Evolutionary conservation across 2,797 vertebrate genomes (phyloP).

Genomic region (Anguilla obscura): DNA sequence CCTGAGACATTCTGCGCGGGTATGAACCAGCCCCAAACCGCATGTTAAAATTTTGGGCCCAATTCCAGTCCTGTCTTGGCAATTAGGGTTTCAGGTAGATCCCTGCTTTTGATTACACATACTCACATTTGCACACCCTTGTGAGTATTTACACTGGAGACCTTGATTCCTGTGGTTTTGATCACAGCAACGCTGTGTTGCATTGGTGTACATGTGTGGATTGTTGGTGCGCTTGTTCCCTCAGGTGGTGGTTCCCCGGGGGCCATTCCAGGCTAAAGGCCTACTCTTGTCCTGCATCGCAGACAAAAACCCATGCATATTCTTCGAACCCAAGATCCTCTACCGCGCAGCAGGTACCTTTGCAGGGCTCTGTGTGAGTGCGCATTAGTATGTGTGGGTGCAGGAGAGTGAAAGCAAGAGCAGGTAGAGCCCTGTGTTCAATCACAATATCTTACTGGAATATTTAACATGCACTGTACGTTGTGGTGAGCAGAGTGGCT

Average conservation of each 20-base stretch:
- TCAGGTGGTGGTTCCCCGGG: slow-evolving; percentile 93
- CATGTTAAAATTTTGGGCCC: background rate
- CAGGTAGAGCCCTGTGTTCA: slow-evolving; percentile 11
- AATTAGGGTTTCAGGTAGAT: background rate
- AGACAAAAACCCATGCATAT: slow-evolving; percentile 95
- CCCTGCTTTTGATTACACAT: background rate
- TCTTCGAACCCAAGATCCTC: slow-evolving; percentile 99
- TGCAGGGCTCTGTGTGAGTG: background rate
- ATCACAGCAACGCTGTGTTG: background rate
- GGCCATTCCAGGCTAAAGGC: slow-evolving; percentile 94
- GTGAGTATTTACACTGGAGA: background rate
- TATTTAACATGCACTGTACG: too few relatives aligned
- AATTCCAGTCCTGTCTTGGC: background rate
- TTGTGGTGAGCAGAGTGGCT: too few relatives aligned
- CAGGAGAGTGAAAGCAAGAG: slow-evolving; percentile 42
- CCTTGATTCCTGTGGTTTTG: background rate
- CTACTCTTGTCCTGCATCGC: slow-evolving; percentile 92
- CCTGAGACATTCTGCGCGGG: background rate
- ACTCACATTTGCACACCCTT: background rate
- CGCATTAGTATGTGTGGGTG: slow-evolving; percentile 36
- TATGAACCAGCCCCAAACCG: background rate
- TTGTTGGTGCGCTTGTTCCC: background rate
- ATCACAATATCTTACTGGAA: too few relatives aligned
- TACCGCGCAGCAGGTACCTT: slow-evolving; percentile 96
- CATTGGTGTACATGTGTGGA: background rate